phyloP scores from a whole-genome alignment of 2,113 vertebrate species.

The Nothobranchius furzeri region DNA sequence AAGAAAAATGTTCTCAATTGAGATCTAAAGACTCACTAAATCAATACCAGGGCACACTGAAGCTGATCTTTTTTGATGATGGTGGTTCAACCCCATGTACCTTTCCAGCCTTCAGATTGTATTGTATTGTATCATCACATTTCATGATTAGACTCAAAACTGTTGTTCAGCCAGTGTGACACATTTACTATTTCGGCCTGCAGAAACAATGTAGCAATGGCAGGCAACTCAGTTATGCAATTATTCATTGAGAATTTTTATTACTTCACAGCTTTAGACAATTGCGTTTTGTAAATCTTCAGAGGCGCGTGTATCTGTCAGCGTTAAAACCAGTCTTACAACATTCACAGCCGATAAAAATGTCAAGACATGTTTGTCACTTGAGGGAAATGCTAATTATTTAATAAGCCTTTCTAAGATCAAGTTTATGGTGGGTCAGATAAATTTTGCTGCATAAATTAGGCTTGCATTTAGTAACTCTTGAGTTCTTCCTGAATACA shows the following conservation, averaged over 20 bases:
- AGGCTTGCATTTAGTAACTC: neutral
- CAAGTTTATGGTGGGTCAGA: neutral
- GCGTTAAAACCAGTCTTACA: neutral
- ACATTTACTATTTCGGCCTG: neutral
- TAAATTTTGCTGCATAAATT: neutral
- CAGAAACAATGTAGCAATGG: neutral
- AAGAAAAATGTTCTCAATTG: too few relatives aligned
- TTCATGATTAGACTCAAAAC: neutral
- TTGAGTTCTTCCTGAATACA: neutral
- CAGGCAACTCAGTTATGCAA: neutral
- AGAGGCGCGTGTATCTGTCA: neutral
- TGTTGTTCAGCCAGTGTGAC: neutral
- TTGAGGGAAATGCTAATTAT: conserved; percentile 8
- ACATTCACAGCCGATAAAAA: neutral
- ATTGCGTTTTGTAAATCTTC: neutral
- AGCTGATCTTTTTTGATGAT: too few relatives aligned
- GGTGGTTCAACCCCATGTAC: too few relatives aligned
- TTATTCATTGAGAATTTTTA: neutral
- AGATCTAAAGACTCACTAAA: neutral
- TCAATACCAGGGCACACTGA: neutral
- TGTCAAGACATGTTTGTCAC: neutral
- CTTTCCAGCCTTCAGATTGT: too few relatives aligned
- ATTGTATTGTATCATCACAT: neutral
- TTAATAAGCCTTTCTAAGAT: conserved; percentile 3
- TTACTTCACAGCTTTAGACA: conserved; percentile 3